Conservation (phyloP, 2,797 vertebrate genomes). For the Myioborus miniatus region DNA sequence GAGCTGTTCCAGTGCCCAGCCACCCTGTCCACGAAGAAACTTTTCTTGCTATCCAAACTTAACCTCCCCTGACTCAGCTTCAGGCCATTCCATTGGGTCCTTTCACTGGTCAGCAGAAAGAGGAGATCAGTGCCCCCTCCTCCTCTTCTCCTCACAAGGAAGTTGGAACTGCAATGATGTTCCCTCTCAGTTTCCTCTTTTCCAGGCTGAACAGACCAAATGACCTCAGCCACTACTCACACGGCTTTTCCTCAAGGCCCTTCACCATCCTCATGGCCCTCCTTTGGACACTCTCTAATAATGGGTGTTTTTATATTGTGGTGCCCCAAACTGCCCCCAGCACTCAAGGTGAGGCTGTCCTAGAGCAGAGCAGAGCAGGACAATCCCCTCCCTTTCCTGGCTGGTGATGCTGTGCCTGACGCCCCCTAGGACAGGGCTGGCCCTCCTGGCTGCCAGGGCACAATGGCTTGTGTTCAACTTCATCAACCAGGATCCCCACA, state of each 20-base stretch:
- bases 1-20: background rate
- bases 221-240: background rate
- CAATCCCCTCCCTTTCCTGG: fast-evolving
- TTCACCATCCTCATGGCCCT: background rate
- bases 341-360: fast-evolving
- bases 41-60: background rate
- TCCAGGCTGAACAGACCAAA: background rate
- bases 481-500: fast-evolving
- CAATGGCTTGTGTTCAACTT: fast-evolving
- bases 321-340: fast-evolving
- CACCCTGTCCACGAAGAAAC: background rate
- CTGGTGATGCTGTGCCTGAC: background rate
- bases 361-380: fast-evolving
- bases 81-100: background rate
- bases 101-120: background rate
- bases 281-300: background rate
- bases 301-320: background rate
- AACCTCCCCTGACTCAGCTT: background rate
- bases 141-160: background rate
- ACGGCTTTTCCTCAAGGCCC: background rate
- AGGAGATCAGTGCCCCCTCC: background rate
- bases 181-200: background rate
- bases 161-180: background rate
- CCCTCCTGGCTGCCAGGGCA: background rate
- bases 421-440: fast-evolving